These are phyloP conservation scores for Mayetiola destructor DNA, from an alignment of 2,888 invertebrate species.

Conservation along the genomic window DNA sequence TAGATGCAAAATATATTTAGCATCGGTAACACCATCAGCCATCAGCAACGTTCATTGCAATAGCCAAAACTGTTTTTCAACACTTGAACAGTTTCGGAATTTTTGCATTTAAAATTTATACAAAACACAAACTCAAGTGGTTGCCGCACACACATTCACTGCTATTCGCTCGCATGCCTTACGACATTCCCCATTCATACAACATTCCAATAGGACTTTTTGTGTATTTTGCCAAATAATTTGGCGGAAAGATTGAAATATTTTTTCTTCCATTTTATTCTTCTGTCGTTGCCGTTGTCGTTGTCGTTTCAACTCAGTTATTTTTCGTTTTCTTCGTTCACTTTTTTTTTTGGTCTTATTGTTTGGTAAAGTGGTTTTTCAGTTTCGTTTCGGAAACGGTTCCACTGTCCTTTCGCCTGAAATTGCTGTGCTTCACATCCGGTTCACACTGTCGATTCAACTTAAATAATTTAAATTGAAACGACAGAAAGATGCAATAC, in stretches of 20 bases:
- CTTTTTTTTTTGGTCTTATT: too few relatives aligned
- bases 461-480: too few relatives aligned
- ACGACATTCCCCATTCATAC: too few relatives aligned
- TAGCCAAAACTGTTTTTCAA: neutral
- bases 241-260: constrained; percentile 13
- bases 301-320: too few relatives aligned
- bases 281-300: neutral
- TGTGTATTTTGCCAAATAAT: constrained; percentile 11
- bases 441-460: too few relatives aligned
- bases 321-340: too few relatives aligned
- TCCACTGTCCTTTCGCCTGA: too few relatives aligned
- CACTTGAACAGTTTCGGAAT: constrained; percentile 7
- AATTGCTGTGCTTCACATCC: too few relatives aligned
- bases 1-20: constrained; percentile 8
- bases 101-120: constrained; percentile 4
- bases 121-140: neutral
- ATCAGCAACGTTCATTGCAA: neutral
- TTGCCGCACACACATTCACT: too few relatives aligned
- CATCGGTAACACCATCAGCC: neutral
- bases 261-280: constrained; percentile 10
- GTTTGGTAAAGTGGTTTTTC: too few relatives aligned
- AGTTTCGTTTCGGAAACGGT: too few relatives aligned
- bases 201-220: neutral
- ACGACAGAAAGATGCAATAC: neutral
- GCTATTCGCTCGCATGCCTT: too few relatives aligned